These are phyloP conservation scores for Lutjanus campechanus DNA, from an alignment of 2,797 vertebrate genomes.

Conservation along the genomic window DNA sequence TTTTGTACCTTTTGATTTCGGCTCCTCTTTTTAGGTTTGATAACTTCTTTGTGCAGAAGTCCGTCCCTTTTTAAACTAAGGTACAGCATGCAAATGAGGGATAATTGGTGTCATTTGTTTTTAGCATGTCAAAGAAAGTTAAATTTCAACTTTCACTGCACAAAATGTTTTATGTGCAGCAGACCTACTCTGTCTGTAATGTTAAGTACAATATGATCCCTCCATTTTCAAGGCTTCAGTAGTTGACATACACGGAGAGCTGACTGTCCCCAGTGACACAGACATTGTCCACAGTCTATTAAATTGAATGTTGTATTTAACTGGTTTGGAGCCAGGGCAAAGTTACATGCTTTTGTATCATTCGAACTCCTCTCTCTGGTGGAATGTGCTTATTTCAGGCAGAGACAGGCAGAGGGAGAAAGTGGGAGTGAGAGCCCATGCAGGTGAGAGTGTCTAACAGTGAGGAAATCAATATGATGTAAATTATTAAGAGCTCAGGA, in stretches of 20 bases:
- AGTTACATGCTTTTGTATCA: constrained; percentile 72
- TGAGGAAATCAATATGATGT: constrained; percentile 95
- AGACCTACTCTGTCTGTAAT: background rate
- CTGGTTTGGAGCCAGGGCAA: constrained; percentile 73
- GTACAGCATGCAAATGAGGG: constrained; percentile 58
- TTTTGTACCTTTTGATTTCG: constrained; percentile 80
- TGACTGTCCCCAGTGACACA: constrained; percentile 67
- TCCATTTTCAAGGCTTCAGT: constrained; percentile 41
- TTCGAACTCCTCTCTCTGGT: constrained; percentile 73
- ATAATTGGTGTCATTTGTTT: constrained; percentile 70
- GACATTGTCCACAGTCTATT: constrained; percentile 69
- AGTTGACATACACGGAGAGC: constrained; percentile 56
- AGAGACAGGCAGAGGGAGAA: constrained; percentile 64
- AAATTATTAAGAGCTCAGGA: constrained; percentile 98
- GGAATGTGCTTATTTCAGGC: constrained; percentile 76
- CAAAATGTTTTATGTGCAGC: constrained; percentile 24
- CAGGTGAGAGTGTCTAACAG: constrained; percentile 86
- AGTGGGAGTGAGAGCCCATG: constrained; percentile 73
- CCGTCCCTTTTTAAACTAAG: constrained; percentile 56
- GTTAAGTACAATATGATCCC: constrained; percentile 15
- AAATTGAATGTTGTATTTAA: constrained; percentile 78
- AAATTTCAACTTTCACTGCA: constrained; percentile 42
- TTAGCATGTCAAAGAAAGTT: constrained; percentile 71
- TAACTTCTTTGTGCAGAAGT: constrained; percentile 72
- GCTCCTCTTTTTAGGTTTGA: constrained; percentile 67